Evolutionary conservation across 2,888 invertebrate species (phyloP).

Genomic region (Branchellion lobata): DNA sequence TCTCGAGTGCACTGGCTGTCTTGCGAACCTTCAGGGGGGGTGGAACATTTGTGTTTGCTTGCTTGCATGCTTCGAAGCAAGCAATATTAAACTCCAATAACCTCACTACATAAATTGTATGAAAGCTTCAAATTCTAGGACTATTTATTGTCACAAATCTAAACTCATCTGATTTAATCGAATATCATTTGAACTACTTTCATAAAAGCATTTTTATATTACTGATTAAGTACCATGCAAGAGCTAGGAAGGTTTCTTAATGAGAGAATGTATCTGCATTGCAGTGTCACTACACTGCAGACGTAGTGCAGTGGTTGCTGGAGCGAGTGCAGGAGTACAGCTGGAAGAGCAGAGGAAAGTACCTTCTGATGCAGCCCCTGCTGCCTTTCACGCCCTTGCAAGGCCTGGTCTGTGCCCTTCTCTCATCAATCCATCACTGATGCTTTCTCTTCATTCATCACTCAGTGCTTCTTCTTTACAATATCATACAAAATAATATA

Average conservation of each 20-base stretch:
- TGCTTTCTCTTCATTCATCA: background rate
- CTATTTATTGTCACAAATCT: constrained; percentile 6
- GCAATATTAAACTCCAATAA: too few species aligned
- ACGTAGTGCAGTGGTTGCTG: constrained; percentile 41
- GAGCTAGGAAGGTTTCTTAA: too few species aligned
- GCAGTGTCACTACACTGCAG: too few species aligned
- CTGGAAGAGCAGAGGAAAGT: constrained; percentile 53
- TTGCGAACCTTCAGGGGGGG: background rate
- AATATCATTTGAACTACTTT: background rate
- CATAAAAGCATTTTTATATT: too few species aligned
- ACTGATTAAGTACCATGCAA: too few species aligned
- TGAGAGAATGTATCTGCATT: too few species aligned
- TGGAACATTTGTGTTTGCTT: background rate
- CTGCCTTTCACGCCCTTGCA: constrained; percentile 53
- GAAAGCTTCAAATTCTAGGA: too few species aligned
- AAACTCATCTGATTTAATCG: background rate
- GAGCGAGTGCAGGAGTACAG: background rate
- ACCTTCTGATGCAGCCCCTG: constrained; percentile 55
- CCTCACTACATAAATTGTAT: too few species aligned
- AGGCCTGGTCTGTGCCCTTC: background rate
- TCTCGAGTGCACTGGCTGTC: background rate
- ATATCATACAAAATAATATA: too few species aligned
- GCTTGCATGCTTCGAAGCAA: background rate
- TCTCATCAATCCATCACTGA: background rate
- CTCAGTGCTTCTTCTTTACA: background rate